Percentiles rank a stretch among this genome's conserved stretches.
Conservation (phyloP, 2,113 vertebrate genomes). For the Tinamus guttatus region DNA sequence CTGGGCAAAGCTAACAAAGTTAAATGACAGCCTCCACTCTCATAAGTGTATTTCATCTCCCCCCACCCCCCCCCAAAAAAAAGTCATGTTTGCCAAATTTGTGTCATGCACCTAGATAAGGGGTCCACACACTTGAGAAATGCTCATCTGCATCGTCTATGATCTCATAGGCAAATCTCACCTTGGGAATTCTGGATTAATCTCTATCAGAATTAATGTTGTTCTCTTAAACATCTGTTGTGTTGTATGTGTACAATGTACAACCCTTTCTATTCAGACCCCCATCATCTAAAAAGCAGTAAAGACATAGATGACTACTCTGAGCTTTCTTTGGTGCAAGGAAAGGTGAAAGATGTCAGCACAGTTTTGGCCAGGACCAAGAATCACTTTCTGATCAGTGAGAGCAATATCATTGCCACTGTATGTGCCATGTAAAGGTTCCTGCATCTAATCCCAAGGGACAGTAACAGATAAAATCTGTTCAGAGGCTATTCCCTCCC, state of each 20-base stretch:
- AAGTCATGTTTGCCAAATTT: rapidly evolving
- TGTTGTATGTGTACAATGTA: neutral
- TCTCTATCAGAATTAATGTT: neutral
- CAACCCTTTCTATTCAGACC: neutral
- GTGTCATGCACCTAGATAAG: neutral
- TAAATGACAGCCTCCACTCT: neutral
- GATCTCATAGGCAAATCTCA: neutral
- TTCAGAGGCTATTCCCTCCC: neutral
- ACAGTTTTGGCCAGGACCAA: neutral
- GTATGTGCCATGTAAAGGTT: neutral
- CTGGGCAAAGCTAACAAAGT: neutral
- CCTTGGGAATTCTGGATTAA: neutral
- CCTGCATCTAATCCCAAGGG: neutral
- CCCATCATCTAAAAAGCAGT: neutral
- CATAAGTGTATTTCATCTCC: neutral
- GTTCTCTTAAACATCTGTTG: neutral
- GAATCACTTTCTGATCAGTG: neutral
- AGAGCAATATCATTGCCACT: neutral
- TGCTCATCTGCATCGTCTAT: neutral
- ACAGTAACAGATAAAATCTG: neutral
- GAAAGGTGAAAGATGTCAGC: neutral
- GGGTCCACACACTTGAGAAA: neutral
- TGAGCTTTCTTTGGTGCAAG: neutral
- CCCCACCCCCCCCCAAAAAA: neutral
- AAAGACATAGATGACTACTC: neutral